Evolutionary conservation across 1,140 invertebrate species (phyloP).

Genomic region (Drosophila saltans): DNA sequence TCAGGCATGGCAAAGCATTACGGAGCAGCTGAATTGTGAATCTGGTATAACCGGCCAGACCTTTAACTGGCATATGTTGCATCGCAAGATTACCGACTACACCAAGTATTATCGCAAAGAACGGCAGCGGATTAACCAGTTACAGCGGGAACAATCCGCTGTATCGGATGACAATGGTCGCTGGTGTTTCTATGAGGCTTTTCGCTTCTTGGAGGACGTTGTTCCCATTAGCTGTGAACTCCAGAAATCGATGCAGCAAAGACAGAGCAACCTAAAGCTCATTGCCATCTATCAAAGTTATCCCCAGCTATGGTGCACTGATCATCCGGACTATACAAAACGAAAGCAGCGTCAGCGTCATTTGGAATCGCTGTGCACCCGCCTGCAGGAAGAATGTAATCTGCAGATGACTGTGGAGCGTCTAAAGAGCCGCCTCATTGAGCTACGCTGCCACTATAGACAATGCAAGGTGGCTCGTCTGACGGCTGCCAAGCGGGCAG

Average conservation of each 20-base stretch:
- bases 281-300: conserved; percentile 66
- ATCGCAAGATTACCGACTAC: conserved; percentile 72
- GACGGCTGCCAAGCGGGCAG: conserved; percentile 26
- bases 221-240: conserved; percentile 59
- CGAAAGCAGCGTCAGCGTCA: conserved; percentile 57
- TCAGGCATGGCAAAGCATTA: conserved; percentile 61
- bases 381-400: conserved; percentile 65
- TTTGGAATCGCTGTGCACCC: conserved; percentile 61
- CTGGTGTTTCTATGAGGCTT: conserved; percentile 68
- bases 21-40: conserved; percentile 43
- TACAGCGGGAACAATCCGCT: neutral
- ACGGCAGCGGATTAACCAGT: conserved; percentile 24
- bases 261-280: conserved; percentile 70
- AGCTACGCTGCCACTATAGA: conserved; percentile 70
- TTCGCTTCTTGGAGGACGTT: conserved; percentile 68
- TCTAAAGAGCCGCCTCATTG: conserved; percentile 64
- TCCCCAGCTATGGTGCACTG: conserved; percentile 69
- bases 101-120: conserved; percentile 69
- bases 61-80: conserved; percentile 61
- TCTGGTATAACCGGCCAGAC: neutral
- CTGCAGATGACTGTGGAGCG: conserved; percentile 66
- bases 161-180: conserved; percentile 13
- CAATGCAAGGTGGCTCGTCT: conserved; percentile 63
- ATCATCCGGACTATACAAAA: conserved; percentile 72
- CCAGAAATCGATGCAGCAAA: conserved; percentile 58